Evolutionary conservation across 1,140 invertebrate genomes (phyloP).

Genomic region (Drosophila eugracilis): DNA sequence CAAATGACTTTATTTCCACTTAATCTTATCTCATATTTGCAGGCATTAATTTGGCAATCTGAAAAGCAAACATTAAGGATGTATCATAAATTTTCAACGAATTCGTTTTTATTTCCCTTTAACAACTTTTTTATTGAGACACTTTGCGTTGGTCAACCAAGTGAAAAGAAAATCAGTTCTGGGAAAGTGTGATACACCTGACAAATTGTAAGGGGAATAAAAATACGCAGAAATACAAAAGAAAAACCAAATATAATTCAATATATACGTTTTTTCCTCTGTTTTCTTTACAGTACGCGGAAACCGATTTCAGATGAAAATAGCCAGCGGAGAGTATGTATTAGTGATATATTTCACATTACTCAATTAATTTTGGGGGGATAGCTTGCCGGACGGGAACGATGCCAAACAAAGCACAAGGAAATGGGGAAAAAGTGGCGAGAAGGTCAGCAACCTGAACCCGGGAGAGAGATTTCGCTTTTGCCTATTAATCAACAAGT

Average conservation of each 20-base stretch:
- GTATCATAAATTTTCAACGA: constrained; percentile 30
- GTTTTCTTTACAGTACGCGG: constrained; percentile 22
- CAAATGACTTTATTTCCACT: neutral
- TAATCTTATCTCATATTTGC: neutral
- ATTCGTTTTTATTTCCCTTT: constrained; percentile 20
- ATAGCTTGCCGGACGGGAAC: constrained; percentile 1
- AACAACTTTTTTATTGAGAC: constrained; percentile 38
- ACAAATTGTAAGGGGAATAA: constrained; percentile 24
- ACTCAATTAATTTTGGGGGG: constrained; percentile 49
- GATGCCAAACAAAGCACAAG: constrained; percentile 61
- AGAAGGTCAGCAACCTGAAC: constrained; percentile 63
- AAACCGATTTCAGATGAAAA: constrained; percentile 42
- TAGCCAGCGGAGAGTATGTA: constrained; percentile 29
- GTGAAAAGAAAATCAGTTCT: constrained; percentile 6
- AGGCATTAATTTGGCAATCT: neutral
- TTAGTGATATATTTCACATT: constrained; percentile 45
- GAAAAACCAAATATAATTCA: constrained; percentile 5
- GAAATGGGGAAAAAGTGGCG: constrained; percentile 52
- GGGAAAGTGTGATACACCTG: constrained; percentile 51
- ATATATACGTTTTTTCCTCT: constrained; percentile 25
- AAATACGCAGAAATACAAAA: constrained; percentile 45
- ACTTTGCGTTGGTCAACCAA: constrained; percentile 16
- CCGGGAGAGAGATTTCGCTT: constrained; percentile 10
- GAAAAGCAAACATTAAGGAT: neutral
- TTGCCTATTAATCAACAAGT: constrained; percentile 76